These are phyloP conservation scores for Carposina sasakii DNA, from an alignment of 1,140 invertebrate species.

Conservation along the genomic window DNA sequence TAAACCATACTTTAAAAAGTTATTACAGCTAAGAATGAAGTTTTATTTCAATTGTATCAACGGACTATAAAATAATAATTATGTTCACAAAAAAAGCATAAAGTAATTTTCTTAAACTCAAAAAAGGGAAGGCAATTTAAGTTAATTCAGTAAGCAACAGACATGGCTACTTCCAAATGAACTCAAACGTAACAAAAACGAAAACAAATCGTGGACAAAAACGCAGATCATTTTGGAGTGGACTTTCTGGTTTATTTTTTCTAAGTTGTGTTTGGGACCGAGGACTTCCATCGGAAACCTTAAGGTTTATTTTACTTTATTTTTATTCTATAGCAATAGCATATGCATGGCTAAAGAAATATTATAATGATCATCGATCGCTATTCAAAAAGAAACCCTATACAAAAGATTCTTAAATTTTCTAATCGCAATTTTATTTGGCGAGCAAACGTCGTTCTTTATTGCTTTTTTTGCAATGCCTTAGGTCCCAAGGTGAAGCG, in stretches of 20 bases:
- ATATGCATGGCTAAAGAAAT: conserved; percentile 52
- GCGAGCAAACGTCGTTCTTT: conserved; percentile 42
- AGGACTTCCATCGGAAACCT: conserved; percentile 65
- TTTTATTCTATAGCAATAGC: conserved; percentile 48
- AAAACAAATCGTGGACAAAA: conserved; percentile 70
- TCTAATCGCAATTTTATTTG: conserved; percentile 59
- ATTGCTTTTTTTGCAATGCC: conserved; percentile 45
- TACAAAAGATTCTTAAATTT: conserved; percentile 50
- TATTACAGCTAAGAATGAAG: conserved; percentile 14
- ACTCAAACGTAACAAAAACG: conserved; percentile 70
- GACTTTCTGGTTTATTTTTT: conserved; percentile 66
- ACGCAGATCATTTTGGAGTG: conserved; percentile 66
- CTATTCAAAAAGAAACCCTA: conserved; percentile 42
- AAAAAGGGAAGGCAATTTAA: conserved; percentile 66
- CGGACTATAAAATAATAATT: conserved; percentile 31
- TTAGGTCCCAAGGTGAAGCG: conserved; percentile 41
- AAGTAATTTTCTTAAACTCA: conserved; percentile 47
- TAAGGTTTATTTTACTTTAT: conserved; percentile 47
- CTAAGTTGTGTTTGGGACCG: conserved; percentile 43
- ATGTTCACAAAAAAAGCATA: conserved; percentile 41
- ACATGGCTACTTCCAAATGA: conserved; percentile 71
- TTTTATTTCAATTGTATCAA: conserved; percentile 23
- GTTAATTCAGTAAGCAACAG: conserved; percentile 69
- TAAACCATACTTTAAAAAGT: no score
- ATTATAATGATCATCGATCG: conserved; percentile 50